Conservation (phyloP, 2,797 vertebrate species). For the Poeciliopsis gracilis region DNA sequence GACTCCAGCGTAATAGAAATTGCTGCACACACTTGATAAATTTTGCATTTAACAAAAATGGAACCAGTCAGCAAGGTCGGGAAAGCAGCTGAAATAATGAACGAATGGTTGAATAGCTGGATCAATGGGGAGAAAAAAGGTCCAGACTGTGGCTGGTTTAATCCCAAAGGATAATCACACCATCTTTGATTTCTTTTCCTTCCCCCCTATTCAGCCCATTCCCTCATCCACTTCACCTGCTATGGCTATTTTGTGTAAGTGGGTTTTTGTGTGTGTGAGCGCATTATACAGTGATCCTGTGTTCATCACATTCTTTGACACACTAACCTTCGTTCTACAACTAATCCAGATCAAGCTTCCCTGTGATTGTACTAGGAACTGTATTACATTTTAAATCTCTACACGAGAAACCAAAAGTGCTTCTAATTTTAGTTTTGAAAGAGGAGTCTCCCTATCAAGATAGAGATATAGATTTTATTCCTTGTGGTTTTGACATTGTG, state of each 20-base stretch:
- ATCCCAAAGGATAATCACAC: conserved; percentile 43
- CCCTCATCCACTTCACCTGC: conserved; percentile 51
- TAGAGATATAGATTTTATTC: not conserved
- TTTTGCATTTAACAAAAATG: conserved; percentile 26
- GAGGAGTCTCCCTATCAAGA: not conserved
- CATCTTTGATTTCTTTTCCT: not conserved
- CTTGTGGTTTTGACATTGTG: not conserved
- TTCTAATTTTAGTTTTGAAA: not conserved
- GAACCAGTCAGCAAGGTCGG: conserved; percentile 6
- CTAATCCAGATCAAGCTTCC: conserved; percentile 58
- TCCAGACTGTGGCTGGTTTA: conserved; percentile 45
- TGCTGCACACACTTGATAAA: conserved; percentile 27
- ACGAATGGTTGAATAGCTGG: conserved; percentile 32
- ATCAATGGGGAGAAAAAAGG: conserved; percentile 44
- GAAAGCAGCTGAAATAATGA: conserved; percentile 48
- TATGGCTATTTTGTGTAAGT: conserved; percentile 23
- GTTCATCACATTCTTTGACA: conserved; percentile 63
- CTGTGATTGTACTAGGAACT: conserved; percentile 21
- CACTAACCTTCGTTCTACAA: conserved; percentile 48
- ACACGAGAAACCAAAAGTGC: not conserved
- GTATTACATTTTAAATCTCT: conserved; percentile 10
- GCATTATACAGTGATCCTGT: conserved; percentile 55
- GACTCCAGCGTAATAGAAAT: conserved; percentile 41
- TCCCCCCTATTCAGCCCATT: conserved; percentile 13
- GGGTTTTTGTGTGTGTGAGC: not conserved